Evolutionary conservation across 2,888 invertebrate species (phyloP).

Genomic region (Acheta domesticus): DNA sequence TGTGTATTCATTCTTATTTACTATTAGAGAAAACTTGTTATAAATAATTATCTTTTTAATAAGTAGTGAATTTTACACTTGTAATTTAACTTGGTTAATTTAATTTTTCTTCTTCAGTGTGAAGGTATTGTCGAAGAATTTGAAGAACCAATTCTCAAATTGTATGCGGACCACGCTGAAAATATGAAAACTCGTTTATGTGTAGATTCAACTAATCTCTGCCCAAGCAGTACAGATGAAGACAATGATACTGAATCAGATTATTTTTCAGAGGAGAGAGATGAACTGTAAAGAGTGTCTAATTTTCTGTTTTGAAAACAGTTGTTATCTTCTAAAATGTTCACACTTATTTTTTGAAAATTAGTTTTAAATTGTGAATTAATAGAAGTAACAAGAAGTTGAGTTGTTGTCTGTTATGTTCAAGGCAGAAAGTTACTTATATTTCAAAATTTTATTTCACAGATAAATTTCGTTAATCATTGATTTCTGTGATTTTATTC

Average conservation of each 20-base stretch:
- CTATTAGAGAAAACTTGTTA: not conserved
- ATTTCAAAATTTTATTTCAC: too few species aligned
- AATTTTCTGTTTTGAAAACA: not conserved
- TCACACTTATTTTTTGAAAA: not conserved
- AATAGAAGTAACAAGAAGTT: too few species aligned
- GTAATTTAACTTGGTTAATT: conserved; percentile 20
- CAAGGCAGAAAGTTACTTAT: too few species aligned
- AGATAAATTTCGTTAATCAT: too few species aligned
- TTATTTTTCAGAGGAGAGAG: conserved; percentile 42
- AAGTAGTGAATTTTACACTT: too few species aligned
- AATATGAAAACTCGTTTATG: conserved; percentile 55
- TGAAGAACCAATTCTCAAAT: conserved; percentile 63
- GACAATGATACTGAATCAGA: conserved; percentile 42
- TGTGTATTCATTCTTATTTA: not conserved
- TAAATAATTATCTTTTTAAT: not conserved
- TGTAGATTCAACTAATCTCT: conserved; percentile 51
- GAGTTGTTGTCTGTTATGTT: too few species aligned
- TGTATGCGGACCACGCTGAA: conserved; percentile 52
- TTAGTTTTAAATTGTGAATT: not conserved
- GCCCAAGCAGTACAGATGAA: conserved; percentile 44
- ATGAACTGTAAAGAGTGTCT: conserved; percentile 44
- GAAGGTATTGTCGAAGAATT: conserved; percentile 67
- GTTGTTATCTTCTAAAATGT: not conserved
- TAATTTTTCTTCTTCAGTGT: conserved; percentile 53
- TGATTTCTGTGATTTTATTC: not conserved